Base-by-base conservation (phyloP, 2,888 invertebrate species). In the Eumerus sabulonum region DNA sequence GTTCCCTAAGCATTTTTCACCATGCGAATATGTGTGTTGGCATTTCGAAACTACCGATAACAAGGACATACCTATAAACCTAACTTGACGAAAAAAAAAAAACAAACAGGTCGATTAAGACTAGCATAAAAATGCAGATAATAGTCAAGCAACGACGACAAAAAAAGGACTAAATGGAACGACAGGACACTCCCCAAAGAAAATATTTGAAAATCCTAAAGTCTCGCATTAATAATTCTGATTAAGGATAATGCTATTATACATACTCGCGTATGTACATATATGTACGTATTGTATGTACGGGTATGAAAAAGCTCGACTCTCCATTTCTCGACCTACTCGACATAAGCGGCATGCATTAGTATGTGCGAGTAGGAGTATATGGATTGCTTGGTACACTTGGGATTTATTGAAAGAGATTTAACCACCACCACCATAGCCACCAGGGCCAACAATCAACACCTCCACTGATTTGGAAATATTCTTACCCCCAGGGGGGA, bases 401-500 rank as follows among this genome's bases (percentile, higher is more conserved):
- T 70, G 53, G 62, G 40, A 63, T 44, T 60, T 63, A 70, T 60
- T 71, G 59, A 60, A 60, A 19, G 54, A 38, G 54, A 76, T 56
- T 66, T 54, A 53, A 70, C 53, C 35, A 57, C 36, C 17, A 47
- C 44, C 50, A 17, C 12, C 44, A 45, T 71, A 47, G 57, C 27
- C 76, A 62, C 67, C 77, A 73, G 2, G 27, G 27, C 27, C 48
- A 73, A 57, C 77, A 77, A 77, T 77, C 77, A 68, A 73, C 77
- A 77, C 77, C 67, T 73, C 63, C 77, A 77, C 73, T 77, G 73
- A 77, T 73, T 77, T 62, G 77, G 73, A 73, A 77, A 73, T 47
- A 73, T 57, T 73, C 38, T 42, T 42, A 53, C 47, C 63, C 72
- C 62, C 42, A 18, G 51, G 66, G 77, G 56, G 53, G 62, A 36